A percentile compares a stretch with the other conserved stretches of the same genome.
Conservation (phyloP, 2,888 invertebrate genomes). For the Drosophila lutescens region DNA sequence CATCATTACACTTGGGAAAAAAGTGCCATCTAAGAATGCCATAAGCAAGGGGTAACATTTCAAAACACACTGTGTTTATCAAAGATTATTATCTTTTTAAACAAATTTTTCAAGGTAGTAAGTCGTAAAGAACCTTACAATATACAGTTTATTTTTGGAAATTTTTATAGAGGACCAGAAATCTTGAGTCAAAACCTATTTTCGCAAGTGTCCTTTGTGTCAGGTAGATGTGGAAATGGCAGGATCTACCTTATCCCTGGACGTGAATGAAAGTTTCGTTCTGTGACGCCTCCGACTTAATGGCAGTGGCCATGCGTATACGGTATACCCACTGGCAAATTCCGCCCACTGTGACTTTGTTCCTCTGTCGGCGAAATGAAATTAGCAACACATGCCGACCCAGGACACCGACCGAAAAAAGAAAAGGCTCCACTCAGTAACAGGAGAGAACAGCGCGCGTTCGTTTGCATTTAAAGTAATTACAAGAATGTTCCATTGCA, state of each 20-base stretch:
- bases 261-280: slow-evolving; percentile 63
- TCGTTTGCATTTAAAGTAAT: slow-evolving; percentile 61
- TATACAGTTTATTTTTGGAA: too few species aligned
- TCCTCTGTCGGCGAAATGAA: slow-evolving; percentile 48
- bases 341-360: slow-evolving; percentile 31
- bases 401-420: slow-evolving; percentile 27
- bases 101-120: too few species aligned
- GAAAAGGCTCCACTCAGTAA: slow-evolving; percentile 4
- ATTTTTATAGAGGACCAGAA: too few species aligned
- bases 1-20: slow-evolving; percentile 35
- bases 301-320: slow-evolving; percentile 40
- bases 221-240: slow-evolving; percentile 20
- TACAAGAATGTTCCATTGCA: slow-evolving; percentile 54
- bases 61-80: too few species aligned
- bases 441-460: slow-evolving; percentile 10
- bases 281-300: slow-evolving; percentile 57
- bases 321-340: slow-evolving; percentile 38
- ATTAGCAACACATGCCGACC: slow-evolving; percentile 73
- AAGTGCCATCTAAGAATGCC: too few species aligned
- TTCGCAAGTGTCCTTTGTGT: slow-evolving; percentile 15
- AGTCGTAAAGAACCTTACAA: too few species aligned
- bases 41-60: not conserved
- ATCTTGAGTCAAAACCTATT: not conserved
- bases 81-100: too few species aligned
- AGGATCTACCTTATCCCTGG: slow-evolving; percentile 6